A percentile compares a stretch with the other conserved stretches of the same genome.
Conservation (phyloP, 2,888 invertebrate genomes). For the Panopea generosa region DNA sequence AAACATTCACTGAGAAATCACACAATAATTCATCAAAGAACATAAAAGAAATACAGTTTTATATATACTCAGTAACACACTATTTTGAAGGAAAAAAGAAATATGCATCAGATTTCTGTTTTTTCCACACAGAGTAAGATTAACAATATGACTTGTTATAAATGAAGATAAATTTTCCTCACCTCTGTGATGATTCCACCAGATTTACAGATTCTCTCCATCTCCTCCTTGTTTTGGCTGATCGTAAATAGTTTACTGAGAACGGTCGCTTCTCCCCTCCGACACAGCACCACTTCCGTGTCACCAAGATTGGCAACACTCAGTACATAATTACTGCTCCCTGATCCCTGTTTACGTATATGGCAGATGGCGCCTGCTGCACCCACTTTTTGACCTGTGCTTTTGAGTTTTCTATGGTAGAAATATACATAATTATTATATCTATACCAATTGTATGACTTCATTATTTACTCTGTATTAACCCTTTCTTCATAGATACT, state of each 20-base stretch:
- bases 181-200: constrained; percentile 86
- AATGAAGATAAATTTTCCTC: constrained; percentile 7
- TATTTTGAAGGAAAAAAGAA: too few species aligned
- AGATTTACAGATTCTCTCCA: constrained; percentile 82
- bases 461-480: neutral
- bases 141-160: too few species aligned
- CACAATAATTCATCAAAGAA: too few species aligned
- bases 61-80: too few species aligned
- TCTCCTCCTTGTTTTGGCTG: constrained; percentile 82
- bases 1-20: too few species aligned
- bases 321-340: constrained; percentile 70
- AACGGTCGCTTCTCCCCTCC: constrained; percentile 80
- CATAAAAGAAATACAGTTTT: too few species aligned
- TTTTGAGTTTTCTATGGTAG: constrained; percentile 80
- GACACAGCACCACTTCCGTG: constrained; percentile 81
- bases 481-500: neutral
- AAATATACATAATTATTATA: constrained; percentile 5
- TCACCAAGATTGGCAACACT: constrained; percentile 85
- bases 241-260: constrained; percentile 82
- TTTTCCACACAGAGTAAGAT: too few species aligned
- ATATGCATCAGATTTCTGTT: too few species aligned
- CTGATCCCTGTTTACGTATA: constrained; percentile 62
- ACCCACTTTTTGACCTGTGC: constrained; percentile 85
- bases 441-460: neutral
- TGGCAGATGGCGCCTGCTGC: constrained; percentile 84